Conservation (phyloP, 2,797 vertebrate genomes). For the Periophthalmus magnuspinnatus region DNA sequence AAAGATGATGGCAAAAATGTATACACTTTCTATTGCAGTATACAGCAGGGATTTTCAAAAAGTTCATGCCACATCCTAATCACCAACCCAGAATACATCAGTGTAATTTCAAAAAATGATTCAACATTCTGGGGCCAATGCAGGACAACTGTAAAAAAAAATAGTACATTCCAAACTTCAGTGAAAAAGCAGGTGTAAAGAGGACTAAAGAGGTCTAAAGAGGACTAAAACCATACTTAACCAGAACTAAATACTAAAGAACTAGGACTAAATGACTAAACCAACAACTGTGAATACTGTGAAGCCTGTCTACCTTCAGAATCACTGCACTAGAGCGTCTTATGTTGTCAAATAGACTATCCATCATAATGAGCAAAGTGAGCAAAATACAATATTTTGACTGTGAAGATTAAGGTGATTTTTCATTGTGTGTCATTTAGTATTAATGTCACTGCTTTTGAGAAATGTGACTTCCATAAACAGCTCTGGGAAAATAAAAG, state of each 20-base stretch:
- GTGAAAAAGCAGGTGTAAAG: no score
- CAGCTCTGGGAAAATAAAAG: neutral
- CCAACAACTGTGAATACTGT: no score
- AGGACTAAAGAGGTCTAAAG: neutral
- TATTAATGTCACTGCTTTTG: neutral
- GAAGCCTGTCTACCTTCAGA: neutral
- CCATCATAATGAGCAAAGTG: neutral
- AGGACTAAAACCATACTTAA: neutral
- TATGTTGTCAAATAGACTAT: neutral
- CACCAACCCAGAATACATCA: neutral
- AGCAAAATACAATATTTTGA: neutral
- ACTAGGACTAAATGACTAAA: no score
- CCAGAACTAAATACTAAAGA: neutral
- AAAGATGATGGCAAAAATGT: neutral
- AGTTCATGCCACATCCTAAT: neutral
- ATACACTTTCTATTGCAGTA: neutral
- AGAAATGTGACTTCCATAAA: neutral
- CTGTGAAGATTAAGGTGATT: neutral
- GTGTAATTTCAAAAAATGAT: neutral
- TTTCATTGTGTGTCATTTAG: neutral
- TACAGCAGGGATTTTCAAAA: neutral
- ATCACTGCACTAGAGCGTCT: neutral
- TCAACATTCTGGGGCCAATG: neutral
- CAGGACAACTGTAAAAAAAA: neutral
- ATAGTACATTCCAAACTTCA: neutral